A percentile compares a stretch with the other conserved stretches of the same genome.
Evolutionary conservation across 2,113 vertebrate genomes (phyloP).

Genomic region (Gadus macrocephalus): DNA sequence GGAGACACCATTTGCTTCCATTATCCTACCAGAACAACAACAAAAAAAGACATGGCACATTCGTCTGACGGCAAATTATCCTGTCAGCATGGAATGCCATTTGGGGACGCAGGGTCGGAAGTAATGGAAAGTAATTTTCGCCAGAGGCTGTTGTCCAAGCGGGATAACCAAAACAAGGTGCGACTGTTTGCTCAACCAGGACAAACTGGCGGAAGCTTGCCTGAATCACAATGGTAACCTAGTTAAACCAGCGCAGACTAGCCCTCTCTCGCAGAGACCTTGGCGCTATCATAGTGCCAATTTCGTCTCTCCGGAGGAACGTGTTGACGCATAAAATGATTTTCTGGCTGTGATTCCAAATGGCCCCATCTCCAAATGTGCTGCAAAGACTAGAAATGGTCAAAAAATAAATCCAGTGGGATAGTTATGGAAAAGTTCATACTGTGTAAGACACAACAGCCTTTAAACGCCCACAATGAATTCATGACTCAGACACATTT

Average conservation of each 20-base stretch:
- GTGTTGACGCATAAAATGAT: not conserved
- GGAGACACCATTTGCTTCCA: slow-evolving; percentile 32
- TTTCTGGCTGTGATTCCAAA: too few relatives aligned
- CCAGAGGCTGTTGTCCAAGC: slow-evolving; percentile 66
- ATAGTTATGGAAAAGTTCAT: too few relatives aligned
- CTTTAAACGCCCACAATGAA: too few relatives aligned
- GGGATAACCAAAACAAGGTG: slow-evolving; percentile 17
- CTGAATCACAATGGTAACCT: slow-evolving; percentile 50
- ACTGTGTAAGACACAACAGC: too few relatives aligned
- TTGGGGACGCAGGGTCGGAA: slow-evolving; percentile 53
- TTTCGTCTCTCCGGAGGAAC: not conserved
- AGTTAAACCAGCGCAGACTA: slow-evolving; percentile 45
- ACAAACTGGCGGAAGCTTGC: slow-evolving; percentile 47
- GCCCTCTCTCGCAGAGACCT: slow-evolving; percentile 29
- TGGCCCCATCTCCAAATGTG: too few relatives aligned
- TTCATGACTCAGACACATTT: too few relatives aligned
- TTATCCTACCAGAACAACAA: slow-evolving; percentile 32
- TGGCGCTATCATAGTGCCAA: slow-evolving; percentile 18
- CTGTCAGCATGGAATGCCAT: slow-evolving; percentile 50
- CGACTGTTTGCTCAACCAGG: slow-evolving; percentile 43
- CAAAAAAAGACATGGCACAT: slow-evolving; percentile 28
- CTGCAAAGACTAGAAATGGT: too few relatives aligned
- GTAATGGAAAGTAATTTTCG: slow-evolving; percentile 70
- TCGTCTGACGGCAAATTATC: slow-evolving; percentile 47
- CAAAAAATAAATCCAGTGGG: too few relatives aligned